Conservation (phyloP, 2,888 invertebrate species). For the Lampropteryx suffumata region DNA sequence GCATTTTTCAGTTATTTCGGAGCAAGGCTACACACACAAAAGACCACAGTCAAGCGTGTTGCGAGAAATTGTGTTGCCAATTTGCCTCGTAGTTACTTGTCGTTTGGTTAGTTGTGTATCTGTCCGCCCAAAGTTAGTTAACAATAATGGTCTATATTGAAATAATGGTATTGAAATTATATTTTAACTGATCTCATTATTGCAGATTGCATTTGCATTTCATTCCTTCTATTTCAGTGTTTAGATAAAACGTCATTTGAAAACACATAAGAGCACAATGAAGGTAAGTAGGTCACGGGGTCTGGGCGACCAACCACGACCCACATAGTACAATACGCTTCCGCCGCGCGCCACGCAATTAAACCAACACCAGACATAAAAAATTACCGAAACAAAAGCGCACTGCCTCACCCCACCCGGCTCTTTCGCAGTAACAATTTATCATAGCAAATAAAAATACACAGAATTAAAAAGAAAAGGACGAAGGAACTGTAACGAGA, state of each 20-base stretch:
- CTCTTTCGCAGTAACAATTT: constrained; percentile 74
- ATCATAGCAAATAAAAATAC: constrained; percentile 83
- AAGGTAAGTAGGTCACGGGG: constrained; percentile 66
- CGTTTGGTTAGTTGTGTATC: too few relatives aligned
- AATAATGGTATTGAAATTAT: too few relatives aligned
- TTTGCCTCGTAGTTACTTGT: too few relatives aligned
- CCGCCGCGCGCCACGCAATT: constrained; percentile 76
- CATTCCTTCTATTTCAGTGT: too few relatives aligned
- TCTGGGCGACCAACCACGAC: constrained; percentile 56
- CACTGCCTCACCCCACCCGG: constrained; percentile 45
- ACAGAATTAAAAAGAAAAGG: constrained; percentile 80
- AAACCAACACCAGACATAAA: constrained; percentile 80
- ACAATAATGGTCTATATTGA: too few relatives aligned
- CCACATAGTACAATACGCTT: constrained; percentile 76
- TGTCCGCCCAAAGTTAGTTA: too few relatives aligned
- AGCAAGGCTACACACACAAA: too few relatives aligned
- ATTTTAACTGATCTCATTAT: too few relatives aligned
- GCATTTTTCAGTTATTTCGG: background rate
- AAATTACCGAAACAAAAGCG: constrained; percentile 81
- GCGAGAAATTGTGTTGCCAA: too few relatives aligned
- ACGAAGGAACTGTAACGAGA: constrained; percentile 72
- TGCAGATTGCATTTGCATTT: too few relatives aligned
- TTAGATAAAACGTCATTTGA: background rate
- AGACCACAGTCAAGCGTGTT: too few relatives aligned
- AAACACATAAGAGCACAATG: constrained; percentile 35